Evolutionary conservation across 2,113 vertebrate species (phyloP).

Genomic region (Cynopterus brachyotis): DNA sequence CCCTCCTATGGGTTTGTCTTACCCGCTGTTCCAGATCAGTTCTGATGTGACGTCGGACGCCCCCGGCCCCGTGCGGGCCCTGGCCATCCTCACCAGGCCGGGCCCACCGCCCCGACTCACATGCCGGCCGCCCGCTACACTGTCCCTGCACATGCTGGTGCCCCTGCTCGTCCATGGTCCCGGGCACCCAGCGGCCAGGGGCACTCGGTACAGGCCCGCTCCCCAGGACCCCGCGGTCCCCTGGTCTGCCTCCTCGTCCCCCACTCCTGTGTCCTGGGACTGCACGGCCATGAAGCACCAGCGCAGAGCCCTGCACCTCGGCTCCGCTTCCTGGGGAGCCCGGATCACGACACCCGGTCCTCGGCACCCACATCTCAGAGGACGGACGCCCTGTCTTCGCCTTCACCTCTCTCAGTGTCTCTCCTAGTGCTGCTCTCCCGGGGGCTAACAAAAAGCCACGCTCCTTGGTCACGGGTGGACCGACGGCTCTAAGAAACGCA

Average conservation of each 20-base stretch:
- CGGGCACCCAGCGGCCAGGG: accelerated
- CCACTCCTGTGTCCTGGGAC: background rate
- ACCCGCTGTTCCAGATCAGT: accelerated
- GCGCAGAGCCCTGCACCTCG: background rate
- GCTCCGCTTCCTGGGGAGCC: no score
- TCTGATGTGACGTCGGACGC: accelerated
- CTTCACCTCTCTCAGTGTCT: background rate
- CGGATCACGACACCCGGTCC: no score
- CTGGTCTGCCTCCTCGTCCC: background rate
- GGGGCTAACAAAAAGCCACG: background rate
- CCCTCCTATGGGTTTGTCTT: background rate
- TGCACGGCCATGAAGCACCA: accelerated
- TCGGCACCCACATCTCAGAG: background rate
- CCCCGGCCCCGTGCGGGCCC: accelerated
- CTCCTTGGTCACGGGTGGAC: background rate
- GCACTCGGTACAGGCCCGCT: accelerated
- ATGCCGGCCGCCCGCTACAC: no score
- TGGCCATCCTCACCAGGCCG: background rate
- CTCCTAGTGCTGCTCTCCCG: background rate
- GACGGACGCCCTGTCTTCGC: background rate
- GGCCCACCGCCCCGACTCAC: accelerated
- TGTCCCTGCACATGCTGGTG: background rate
- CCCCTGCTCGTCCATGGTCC: background rate
- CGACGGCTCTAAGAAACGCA: background rate
- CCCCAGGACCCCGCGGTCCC: no score